phyloP scores from a whole-genome alignment of 1,140 invertebrate genomes.

The Drosophila pseudoobscura region DNA sequence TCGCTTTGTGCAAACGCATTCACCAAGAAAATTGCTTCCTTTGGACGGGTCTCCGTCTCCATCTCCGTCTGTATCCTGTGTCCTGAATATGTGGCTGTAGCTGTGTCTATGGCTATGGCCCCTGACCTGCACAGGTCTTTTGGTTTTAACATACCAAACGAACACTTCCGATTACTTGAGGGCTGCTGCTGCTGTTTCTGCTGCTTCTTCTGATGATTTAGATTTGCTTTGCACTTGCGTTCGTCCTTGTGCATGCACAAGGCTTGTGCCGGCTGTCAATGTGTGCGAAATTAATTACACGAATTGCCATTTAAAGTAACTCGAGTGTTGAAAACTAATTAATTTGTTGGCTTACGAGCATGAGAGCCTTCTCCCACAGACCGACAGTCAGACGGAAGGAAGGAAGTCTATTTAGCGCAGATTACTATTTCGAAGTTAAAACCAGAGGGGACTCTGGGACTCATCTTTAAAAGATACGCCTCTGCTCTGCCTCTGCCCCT shows the following conservation, averaged over 20 bases:
- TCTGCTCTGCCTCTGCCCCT: not conserved
- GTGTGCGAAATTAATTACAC: slow-evolving; percentile 48
- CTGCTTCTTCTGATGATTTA: slow-evolving; percentile 11
- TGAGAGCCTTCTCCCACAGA: slow-evolving; percentile 5
- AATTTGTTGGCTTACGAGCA: slow-evolving; percentile 34
- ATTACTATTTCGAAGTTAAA: too few relatives aligned
- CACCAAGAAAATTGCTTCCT: slow-evolving; percentile 68
- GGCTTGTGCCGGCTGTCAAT: slow-evolving; percentile 18
- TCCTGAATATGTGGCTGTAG: too few relatives aligned
- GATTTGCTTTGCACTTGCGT: slow-evolving; percentile 48
- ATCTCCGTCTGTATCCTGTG: not conserved
- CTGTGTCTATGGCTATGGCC: slow-evolving; percentile 23
- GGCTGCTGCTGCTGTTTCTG: too few relatives aligned
- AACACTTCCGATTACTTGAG: slow-evolving; percentile 8
- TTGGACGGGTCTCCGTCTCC: slow-evolving; percentile 20
- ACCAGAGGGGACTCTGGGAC: too few relatives aligned
- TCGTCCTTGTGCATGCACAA: slow-evolving; percentile 2
- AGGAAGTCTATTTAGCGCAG: slow-evolving; percentile 8
- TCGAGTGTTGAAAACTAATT: slow-evolving; percentile 61
- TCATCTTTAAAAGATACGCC: not conserved
- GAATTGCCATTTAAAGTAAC: slow-evolving; percentile 50
- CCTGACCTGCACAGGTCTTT: slow-evolving; percentile 24
- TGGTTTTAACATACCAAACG: slow-evolving; percentile 13
- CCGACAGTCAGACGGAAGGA: not conserved
- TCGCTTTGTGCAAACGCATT: slow-evolving; percentile 60